Base-by-base conservation (phyloP, 2,888 invertebrate species). In the Eilema sororculum region DNA sequence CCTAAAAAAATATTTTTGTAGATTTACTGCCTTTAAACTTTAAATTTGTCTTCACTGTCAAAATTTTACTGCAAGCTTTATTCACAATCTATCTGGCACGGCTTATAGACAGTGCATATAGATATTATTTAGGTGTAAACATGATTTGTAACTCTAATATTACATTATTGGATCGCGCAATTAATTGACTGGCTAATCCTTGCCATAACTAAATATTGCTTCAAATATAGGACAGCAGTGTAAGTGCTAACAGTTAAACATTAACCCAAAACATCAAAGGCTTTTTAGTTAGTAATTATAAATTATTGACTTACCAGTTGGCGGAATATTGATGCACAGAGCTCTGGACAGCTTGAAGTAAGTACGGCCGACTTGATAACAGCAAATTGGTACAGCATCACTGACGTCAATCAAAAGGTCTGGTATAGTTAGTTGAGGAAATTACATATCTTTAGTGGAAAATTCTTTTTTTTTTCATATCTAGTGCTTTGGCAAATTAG, bases 321-420 rank as follows among this genome's bases (percentile, higher is more conserved):
- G 97, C 75, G 98, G 98, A 87, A 98, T 97, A 86, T 97, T 98
- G 83, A 99, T 98, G 89, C 98, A 98, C 20, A 99, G 95, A 46
- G 98, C 98, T 87, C 98, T 97, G 0, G 99, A 98, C 68, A 99
- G 95, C 86, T 97, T 97, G 83, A 99, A 96, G 89, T 99, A 99
- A 0, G 99, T 99, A 71, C 98, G 96, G 66, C 99, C 99, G 56
- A 99, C 95, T 91, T 98, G 98, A 90, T 98, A 99, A 69, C 99
- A 99, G 94, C 99, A 99, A 82, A 99, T 98, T 96, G 99, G 98
- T 41, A 99, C 96, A n/a, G 99, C 97, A 95, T 99, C 99, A 93
- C 99, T 99, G 78, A 99, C 99, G 90, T 99, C 99, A 86, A 99
- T 98, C 67, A 99, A 95, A 90, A 99, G 96, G 96, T 99, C 98